Base-by-base conservation (phyloP, 2,113 vertebrate species). In the Chaenogobius annularis region DNA sequence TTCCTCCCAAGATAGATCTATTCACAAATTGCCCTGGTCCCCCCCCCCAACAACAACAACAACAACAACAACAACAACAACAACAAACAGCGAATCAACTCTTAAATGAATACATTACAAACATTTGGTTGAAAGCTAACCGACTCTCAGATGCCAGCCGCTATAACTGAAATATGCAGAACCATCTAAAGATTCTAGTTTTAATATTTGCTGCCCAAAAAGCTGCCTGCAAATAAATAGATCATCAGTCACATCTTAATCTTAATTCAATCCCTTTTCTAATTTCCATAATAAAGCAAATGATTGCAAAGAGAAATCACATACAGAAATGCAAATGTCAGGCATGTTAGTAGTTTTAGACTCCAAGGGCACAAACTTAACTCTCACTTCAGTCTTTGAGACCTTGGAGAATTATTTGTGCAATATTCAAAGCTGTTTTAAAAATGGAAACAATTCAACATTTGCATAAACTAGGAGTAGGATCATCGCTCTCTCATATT, bases 401-500 rank as follows among this genome's bases (percentile, higher is more conserved):
- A 37, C 1, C 59, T 26, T 47, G 20, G 59, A 20, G 48, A 69
- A 67, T 69, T 3, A 75, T 82, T 73, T 23, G 4, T 20, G 7
- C 47, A 54, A 37, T 71, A 68, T 82, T 80, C 62, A 72, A 83
- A 66, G 68, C 74, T 10, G 69, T 15, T 11, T 66, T 40, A 63
- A 74, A 61, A 63, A 65, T 74, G 66, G 43, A 35, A 74, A 80
- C 35, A 48, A 73, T 67, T 66, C 61, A 61, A 62, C 66, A 66
- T 77, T 68, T n/a, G 10, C 37, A 9, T 17, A 61, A 61, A 68
- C 37, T 7, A n/a, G n/a, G 37, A 82, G 68, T 43, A 75, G 70
- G 69, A 70, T 81, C 75, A 68, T 56, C 56, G 35, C 69, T 66
- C 26, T 31, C 26, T 31, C 26, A 31, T 31, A 31, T 31, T 55